phyloP scores from a whole-genome alignment of 2,888 invertebrate genomes.

The Bedellia somnulentella region DNA sequence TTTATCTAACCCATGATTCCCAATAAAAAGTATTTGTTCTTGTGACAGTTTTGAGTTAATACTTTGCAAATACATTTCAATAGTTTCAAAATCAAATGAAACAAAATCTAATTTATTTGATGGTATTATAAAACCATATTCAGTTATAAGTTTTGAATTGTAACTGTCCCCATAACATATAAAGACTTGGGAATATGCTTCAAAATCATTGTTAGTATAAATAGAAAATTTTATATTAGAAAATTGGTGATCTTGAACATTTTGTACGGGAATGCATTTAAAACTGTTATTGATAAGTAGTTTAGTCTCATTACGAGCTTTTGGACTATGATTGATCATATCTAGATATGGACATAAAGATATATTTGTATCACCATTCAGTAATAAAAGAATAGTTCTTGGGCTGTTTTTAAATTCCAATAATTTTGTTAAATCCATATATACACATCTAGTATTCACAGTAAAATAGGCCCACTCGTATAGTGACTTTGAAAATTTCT shows the following conservation, averaged over 20 bases:
- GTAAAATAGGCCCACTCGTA: constrained; percentile 83
- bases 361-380: constrained; percentile 64
- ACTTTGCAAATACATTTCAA: constrained; percentile 39
- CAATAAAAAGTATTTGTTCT: constrained; percentile 66
- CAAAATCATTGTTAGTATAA: constrained; percentile 53
- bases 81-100: constrained; percentile 57
- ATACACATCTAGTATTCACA: constrained; percentile 85
- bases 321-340: constrained; percentile 82
- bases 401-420: constrained; percentile 42
- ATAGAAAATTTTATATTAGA: constrained; percentile 43
- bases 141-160: constrained; percentile 77
- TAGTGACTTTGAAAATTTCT: constrained; percentile 43
- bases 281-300: constrained; percentile 29
- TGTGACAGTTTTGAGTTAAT: constrained; percentile 39
- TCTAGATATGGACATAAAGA: constrained; percentile 88
- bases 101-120: constrained; percentile 70
- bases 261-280: constrained; percentile 24
- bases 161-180: constrained; percentile 87
- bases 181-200: constrained; percentile 74
- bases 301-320: constrained; percentile 58
- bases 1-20: constrained; percentile 60
- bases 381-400: constrained; percentile 29
- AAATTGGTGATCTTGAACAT: constrained; percentile 30
- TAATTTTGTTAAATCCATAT: constrained; percentile 58
- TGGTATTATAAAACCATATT: constrained; percentile 83